These are phyloP conservation scores for Plebejus argus DNA, from an alignment of 2,888 invertebrate genomes.

Conservation along the genomic window DNA sequence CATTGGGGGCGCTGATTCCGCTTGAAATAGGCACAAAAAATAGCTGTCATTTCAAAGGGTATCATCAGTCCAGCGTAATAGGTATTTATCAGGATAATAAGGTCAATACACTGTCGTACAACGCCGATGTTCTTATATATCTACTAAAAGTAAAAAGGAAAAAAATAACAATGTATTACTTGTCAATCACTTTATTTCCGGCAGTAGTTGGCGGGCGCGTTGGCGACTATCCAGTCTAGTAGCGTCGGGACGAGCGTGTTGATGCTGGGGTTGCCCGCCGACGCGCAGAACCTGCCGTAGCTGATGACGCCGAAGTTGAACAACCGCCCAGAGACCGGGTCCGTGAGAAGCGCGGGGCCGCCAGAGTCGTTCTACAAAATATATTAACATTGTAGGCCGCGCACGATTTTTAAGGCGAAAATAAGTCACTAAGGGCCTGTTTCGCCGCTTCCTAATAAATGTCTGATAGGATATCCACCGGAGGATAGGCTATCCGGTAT, in stretches of 20 bases:
- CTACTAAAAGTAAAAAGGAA: background rate
- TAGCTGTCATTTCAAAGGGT: too few relatives aligned
- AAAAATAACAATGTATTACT: background rate
- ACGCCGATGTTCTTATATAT: background rate
- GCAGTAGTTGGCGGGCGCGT: conserved; percentile 57
- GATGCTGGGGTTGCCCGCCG: conserved; percentile 65
- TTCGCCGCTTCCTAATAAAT: too few relatives aligned
- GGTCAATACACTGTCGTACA: too few relatives aligned
- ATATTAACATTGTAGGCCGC: background rate
- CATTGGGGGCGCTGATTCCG: too few relatives aligned
- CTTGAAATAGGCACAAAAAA: too few relatives aligned
- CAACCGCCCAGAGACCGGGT: conserved; percentile 57
- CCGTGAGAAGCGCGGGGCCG: conserved; percentile 79
- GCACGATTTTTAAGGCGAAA: too few relatives aligned
- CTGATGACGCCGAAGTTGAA: conserved; percentile 78
- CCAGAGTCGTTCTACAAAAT: conserved; percentile 73
- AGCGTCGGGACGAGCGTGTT: conserved; percentile 79
- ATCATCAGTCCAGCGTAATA: too few relatives aligned
- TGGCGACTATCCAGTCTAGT: conserved; percentile 77
- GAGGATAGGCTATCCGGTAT: too few relatives aligned
- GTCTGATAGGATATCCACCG: too few relatives aligned
- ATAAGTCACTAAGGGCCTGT: too few relatives aligned
- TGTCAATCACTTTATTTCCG: conserved; percentile 46
- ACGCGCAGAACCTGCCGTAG: conserved; percentile 78
- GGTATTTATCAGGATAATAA: background rate